A percentile compares a stretch with the other conserved stretches of the same genome.
These are phyloP conservation scores for Phalacrocorax brasilianus DNA, from an alignment of 2,113 vertebrate species.

Conservation along the genomic window DNA sequence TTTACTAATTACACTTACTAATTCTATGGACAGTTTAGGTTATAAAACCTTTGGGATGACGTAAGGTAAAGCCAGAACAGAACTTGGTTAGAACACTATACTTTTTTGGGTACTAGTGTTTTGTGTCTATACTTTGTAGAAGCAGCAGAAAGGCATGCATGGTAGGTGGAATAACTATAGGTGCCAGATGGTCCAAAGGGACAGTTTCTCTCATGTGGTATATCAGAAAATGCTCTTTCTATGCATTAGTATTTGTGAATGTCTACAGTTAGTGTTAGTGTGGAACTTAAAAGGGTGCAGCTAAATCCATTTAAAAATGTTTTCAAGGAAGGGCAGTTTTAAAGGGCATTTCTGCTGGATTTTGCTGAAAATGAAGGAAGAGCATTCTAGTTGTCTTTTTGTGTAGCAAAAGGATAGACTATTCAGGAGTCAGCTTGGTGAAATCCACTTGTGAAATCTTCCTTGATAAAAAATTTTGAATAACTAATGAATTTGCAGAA, in stretches of 20 bases:
- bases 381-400: neutral
- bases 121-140: neutral
- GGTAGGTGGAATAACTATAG: neutral
- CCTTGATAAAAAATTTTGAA: neutral
- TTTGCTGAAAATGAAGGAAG: neutral
- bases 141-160: neutral
- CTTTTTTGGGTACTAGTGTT: neutral
- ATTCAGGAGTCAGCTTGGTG: neutral
- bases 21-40: neutral
- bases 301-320: neutral
- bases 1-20: neutral
- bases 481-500: neutral
- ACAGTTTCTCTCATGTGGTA: neutral
- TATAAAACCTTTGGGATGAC: neutral
- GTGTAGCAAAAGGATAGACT: neutral
- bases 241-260: neutral
- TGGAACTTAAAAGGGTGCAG: neutral
- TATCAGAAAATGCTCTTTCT: neutral
- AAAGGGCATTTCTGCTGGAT: neutral
- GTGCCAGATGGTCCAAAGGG: neutral
- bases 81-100: neutral
- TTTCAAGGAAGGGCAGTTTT: neutral
- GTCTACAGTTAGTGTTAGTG: neutral
- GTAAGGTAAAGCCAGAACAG: neutral
- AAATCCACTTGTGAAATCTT: neutral